Conservation (phyloP, 2,797 vertebrate genomes). For the Lacerta agilis region DNA sequence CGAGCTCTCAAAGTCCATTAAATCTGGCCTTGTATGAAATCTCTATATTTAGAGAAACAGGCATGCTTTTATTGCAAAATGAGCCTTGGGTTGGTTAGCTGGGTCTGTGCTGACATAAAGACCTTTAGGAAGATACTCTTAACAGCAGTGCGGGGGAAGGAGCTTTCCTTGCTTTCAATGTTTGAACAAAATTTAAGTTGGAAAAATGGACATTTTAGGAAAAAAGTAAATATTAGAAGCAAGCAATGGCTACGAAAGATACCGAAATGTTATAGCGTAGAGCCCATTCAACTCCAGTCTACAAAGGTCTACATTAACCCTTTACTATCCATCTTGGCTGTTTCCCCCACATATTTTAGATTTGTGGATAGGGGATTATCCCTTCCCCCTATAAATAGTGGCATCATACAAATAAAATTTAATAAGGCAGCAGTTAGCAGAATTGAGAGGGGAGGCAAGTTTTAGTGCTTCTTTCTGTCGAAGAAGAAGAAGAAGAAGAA, state of each 20-base stretch:
- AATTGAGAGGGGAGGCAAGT: not conserved
- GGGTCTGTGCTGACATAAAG: not conserved
- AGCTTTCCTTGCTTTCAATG: constrained; percentile 30
- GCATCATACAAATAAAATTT: no score
- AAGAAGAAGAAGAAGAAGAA: no score
- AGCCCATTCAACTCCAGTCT: not conserved
- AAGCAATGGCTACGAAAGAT: not conserved
- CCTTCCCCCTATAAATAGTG: no score
- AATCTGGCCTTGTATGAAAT: constrained; percentile 50
- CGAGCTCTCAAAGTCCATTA: not conserved
- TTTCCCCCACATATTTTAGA: not conserved
- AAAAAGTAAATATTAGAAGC: not conserved
- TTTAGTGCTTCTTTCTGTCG: not conserved
- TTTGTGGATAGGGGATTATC: no score
- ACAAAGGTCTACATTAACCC: not conserved
- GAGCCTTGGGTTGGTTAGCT: constrained; percentile 54
- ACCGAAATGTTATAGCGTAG: not conserved
- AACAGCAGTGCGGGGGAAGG: not conserved
- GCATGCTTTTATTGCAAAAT: constrained; percentile 68
- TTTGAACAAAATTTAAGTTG: constrained; percentile 30
- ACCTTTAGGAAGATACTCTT: not conserved
- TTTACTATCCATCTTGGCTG: not conserved
- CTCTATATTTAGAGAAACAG: constrained; percentile 58
- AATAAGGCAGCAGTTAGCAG: no score
- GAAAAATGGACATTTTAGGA: constrained; percentile 6